Evolutionary conservation across 2,797 vertebrate genomes (phyloP), one percentile per base, ranked within the genome.

Genomic region (Rhynchotus rufescens): DNA sequence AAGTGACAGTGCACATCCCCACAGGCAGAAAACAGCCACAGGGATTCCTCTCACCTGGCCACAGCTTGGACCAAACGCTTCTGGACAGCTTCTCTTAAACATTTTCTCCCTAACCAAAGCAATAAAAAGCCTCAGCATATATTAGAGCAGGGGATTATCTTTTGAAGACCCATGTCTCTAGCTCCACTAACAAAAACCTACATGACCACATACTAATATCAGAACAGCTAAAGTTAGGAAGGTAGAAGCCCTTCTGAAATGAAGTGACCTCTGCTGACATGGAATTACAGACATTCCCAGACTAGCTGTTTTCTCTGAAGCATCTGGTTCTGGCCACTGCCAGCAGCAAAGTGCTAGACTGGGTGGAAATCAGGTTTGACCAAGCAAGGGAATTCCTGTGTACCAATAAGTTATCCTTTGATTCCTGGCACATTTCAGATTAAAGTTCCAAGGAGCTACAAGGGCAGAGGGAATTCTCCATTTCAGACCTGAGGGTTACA

Each of bases 361-460:
- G 68, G 32, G 51, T 85, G 90, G 85, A 95, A 94, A 95, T 94
- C 80, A 90, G 77, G 80, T 88, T 87, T 84, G 90, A 81, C 82
- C 69, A 52, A 89, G 74, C 89, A 81, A 67, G 87, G 74, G 91
- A 88, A 90, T 90, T 86, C 30, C 60, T 68, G 61, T 92, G 85
- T 81, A 93, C 80, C 92, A 92, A 13, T 79, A 92, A 93, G 60
- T 47, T 73, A 30, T 44, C 47, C 87, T 96, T 94, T 95, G 91
- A 93, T 93, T 93, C 4, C 1, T 51, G 82, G 60, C 44, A 42
- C n/a, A 89, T 94, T 93, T 89, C 77, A 88, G 87, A 89, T 95
- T 92, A 77, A 92, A 93, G 60, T 71, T 94, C 64, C 93, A 93
- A 92, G 80, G 77, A 84, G 40, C 83, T 92, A 79, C 83, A 93